Base-by-base conservation (phyloP, 2,113 vertebrate genomes). In the Nothocercus julius region DNA sequence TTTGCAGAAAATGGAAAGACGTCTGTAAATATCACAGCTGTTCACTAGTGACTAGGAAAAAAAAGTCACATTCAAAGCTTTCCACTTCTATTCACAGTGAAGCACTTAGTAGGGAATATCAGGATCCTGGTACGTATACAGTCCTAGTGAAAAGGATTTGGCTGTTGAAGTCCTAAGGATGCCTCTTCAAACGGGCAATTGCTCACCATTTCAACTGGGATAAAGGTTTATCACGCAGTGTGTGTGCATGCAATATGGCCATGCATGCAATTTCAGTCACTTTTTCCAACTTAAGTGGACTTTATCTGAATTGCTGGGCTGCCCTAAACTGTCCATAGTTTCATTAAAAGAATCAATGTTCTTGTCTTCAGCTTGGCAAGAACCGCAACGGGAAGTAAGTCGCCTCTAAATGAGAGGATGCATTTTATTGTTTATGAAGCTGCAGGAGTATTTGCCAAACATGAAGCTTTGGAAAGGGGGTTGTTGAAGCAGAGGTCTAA, bases 1-100 rank as follows among this genome's bases (percentile, higher is more conserved):
- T 93, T 87, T 66, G 24, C n/a, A 79, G 49, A 89, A 34, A 82
- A 62, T 34, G 16, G 36, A 83, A 87, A 85, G 49, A 53, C 91
- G 82, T 28, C n/a, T 80, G 42, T 83, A 94, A 83, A 83, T 51
- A 88, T 64, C 59, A 79, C 72, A 90, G 69, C 45, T 94, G 51
- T 34, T 91, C 61, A 64, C 34, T 56, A 10, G 45, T 59, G 67
- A 40, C 54, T 68, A 94, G 56, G 51, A 56, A 91, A 66, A 77
- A 85, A 12, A 18, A 78, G 36, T 54, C 38, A 45, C 45, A 83
- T 67, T 77, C 64, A 91, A 80, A 89, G 49, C 64, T 81, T 80
- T 17, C 13, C 30, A 11, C 38, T 83, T 74, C 45, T 62, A 11
- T 83, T 95, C 68, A 68, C 14, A 75, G 38, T 28, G 27, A 87